A percentile compares a stretch with the other conserved stretches of the same genome.
These are phyloP conservation scores for Numenius phaeopus DNA, from an alignment of 2,797 vertebrate genomes.

Conservation along the genomic window DNA sequence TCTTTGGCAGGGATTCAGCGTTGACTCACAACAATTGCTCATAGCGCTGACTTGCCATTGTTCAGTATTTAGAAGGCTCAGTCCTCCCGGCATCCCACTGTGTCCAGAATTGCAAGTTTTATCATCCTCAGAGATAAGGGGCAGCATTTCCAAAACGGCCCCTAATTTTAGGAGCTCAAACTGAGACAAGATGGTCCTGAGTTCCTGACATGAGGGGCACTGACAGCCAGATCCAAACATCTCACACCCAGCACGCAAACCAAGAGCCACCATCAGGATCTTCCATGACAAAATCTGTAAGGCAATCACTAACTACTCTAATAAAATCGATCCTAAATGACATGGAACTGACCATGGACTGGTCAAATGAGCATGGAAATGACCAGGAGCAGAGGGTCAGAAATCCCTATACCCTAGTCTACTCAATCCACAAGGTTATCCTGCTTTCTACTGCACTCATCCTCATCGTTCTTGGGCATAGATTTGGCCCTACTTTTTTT, in stretches of 20 bases:
- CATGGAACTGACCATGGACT: no score
- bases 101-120: not conserved
- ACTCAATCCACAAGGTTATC: not conserved
- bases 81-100: not conserved
- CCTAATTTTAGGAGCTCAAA: not conserved
- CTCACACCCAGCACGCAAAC: not conserved
- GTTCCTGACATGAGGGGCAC: not conserved
- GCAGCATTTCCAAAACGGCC: not conserved
- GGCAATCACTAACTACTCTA: not conserved
- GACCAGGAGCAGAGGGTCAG: not conserved
- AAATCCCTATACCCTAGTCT: not conserved
- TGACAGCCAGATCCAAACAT: not conserved
- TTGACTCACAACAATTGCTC: constrained; percentile 23
- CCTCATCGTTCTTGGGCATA: no score
- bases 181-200: not conserved
- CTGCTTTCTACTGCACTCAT: not conserved
- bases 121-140: not conserved
- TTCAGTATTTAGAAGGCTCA: not conserved
- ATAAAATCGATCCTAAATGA: not conserved
- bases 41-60: constrained; percentile 4
- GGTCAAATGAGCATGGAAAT: not conserved
- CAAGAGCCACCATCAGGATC: not conserved
- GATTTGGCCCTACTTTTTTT: not conserved
- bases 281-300: not conserved
- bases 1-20: constrained; percentile 30